Evolutionary conservation across 1,140 invertebrate genomes (phyloP).

Genomic region (Anoplolepis gracilipes): DNA sequence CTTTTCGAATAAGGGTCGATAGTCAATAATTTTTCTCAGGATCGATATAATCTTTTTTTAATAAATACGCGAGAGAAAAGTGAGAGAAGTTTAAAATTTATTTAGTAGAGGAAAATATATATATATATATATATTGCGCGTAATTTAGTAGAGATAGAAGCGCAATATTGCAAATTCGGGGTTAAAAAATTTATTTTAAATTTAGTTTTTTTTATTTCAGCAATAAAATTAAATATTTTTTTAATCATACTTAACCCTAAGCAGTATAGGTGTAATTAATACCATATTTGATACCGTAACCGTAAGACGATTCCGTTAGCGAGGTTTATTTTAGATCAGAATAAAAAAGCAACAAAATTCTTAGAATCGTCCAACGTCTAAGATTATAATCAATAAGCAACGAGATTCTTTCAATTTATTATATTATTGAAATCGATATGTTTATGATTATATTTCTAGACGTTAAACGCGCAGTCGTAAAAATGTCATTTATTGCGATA

Average conservation of each 20-base stretch:
- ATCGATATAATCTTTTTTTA: background rate
- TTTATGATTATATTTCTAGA: background rate
- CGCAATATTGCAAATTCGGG: background rate
- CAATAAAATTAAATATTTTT: background rate
- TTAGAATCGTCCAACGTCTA: background rate
- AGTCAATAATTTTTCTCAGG: background rate
- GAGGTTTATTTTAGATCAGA: constrained; percentile 1
- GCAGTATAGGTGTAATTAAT: background rate
- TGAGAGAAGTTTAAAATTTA: background rate
- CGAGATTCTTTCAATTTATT: background rate
- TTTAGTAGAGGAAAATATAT: background rate
- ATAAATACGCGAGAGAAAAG: background rate
- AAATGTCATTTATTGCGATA: background rate
- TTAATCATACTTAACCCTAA: background rate
- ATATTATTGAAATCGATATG: background rate
- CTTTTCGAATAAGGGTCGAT: background rate
- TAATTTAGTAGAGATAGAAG: background rate
- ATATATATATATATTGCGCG: background rate
- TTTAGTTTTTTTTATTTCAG: background rate
- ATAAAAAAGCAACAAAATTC: background rate
- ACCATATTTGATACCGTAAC: background rate
- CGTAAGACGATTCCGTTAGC: background rate
- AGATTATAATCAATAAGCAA: constrained; percentile 29
- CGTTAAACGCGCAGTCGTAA: background rate
- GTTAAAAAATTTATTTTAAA: background rate